Base-by-base conservation (phyloP, 2,888 invertebrate genomes). In the Octonoba sinensis region DNA sequence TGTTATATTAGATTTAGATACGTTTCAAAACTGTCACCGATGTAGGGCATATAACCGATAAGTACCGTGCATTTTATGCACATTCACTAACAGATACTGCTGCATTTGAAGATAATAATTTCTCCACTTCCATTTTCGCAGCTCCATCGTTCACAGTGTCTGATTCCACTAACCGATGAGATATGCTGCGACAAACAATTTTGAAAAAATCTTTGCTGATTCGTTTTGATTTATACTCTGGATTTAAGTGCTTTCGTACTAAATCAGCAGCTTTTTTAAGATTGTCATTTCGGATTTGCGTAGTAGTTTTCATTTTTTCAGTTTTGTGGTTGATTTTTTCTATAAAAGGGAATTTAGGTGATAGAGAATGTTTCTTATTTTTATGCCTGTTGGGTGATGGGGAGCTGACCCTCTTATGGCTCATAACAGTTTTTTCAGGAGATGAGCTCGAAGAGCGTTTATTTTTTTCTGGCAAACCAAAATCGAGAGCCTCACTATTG, bases 161-260 rank as follows among this genome's bases (percentile, higher is more conserved):
- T 15, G 79, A 49, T 56, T 84, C 82, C 3, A 84, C 84, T 54
- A 84, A 71, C 22, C 73, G 49, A 51, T 84, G 84, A 67, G 82
- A 83, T 24, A 84, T 82, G 36, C 75, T 84, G 8, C 79, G 72
- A 44, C 84, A 84, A 49, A 83, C 79, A 62, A 83, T 73, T 69
- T 84, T 84, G 65, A 83, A 84, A 27, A 83, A 79, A 51, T 84
- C 84, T 83, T 83, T 84, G 66, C 75, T 75, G 18, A 84, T 82
- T 36, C 74, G 60, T 44, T 83, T 84, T n/a, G 82, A 83, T 69
- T 83, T 78, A 36, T 84, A 84, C 54, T 75, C 73, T 18, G 84
- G 84, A 59, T 84, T 78, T 27, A 84, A 73, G 72, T 83, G 82
- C 46, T 84, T 78, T 36, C 83, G 51, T 6, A 84, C 78, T 54